Evolutionary conservation across 2,113 vertebrate species (phyloP).

Genomic region (Neolamprologus caudopunctatus): DNA sequence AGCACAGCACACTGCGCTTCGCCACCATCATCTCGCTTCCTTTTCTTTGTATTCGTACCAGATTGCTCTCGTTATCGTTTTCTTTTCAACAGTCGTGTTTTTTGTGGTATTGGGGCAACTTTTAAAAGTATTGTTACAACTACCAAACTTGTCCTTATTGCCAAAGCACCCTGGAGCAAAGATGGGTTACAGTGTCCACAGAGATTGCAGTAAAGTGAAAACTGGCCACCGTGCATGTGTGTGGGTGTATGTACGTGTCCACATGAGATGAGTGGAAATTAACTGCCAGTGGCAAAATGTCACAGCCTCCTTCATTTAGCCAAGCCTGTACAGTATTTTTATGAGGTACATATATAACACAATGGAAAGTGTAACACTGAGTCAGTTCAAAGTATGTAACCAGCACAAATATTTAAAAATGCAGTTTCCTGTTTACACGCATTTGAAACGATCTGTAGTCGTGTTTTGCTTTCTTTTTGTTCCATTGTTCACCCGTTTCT

Average conservation of each 20-base stretch:
- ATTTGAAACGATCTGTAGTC: background rate
- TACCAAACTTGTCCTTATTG: background rate
- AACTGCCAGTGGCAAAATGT: constrained; percentile 12
- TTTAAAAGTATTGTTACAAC: background rate
- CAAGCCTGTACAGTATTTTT: background rate
- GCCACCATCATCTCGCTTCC: background rate
- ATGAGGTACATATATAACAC: background rate
- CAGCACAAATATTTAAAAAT: background rate
- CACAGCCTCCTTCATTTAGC: background rate
- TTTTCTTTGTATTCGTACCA: constrained; percentile 11
- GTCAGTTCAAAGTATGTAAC: background rate
- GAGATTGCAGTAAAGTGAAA: background rate
- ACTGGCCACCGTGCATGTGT: background rate
- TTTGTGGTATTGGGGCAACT: background rate
- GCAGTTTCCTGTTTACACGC: background rate
- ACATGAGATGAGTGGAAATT: background rate
- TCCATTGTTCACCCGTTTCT: background rate
- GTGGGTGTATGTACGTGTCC: background rate
- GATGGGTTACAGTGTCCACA: background rate
- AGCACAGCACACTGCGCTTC: background rate
- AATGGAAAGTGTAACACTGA: background rate
- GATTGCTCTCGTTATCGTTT: background rate
- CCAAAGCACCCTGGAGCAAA: background rate
- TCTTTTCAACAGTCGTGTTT: background rate
- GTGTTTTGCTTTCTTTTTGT: background rate